phyloP scores from a whole-genome alignment of 2,888 invertebrate species.

The Alcis repandata region DNA sequence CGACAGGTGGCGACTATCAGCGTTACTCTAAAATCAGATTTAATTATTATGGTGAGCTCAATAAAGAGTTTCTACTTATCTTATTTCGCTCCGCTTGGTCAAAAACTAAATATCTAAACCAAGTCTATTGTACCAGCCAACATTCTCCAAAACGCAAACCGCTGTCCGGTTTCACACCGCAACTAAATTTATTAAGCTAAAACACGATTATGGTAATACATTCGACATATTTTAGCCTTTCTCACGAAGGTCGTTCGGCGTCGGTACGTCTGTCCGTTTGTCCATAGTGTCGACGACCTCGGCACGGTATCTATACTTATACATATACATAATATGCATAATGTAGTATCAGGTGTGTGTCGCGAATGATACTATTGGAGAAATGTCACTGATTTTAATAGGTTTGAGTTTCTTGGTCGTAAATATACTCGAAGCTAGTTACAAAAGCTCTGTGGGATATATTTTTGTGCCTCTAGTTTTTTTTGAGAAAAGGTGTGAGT shows the following conservation, averaged over 20 bases:
- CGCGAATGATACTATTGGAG: conserved; percentile 25
- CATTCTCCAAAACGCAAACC: conserved; percentile 35
- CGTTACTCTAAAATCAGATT: too few species aligned
- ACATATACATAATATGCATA: conserved; percentile 36
- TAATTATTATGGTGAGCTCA: too few species aligned
- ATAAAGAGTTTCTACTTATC: too few species aligned
- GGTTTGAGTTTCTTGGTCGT: conserved; percentile 9
- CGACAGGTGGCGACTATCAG: too few species aligned
- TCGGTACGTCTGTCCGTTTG: conserved; percentile 80
- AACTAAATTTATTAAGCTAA: conserved; percentile 66
- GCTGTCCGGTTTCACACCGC: conserved; percentile 49
- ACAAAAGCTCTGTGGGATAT: conserved; percentile 8
- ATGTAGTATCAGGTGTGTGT: conserved; percentile 26
- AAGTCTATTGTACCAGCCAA: conserved; percentile 14
- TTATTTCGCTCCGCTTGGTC: not conserved
- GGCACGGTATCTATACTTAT: conserved; percentile 17
- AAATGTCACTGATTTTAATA: conserved; percentile 22
- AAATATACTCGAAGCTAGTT: not conserved
- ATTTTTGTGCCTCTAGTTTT: too few species aligned
- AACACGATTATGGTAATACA: conserved; percentile 79
- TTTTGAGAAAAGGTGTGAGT: too few species aligned
- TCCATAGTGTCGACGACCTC: conserved; percentile 69
- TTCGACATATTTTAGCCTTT: conserved; percentile 71
- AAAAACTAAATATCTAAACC: not conserved
- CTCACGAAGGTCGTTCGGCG: conserved; percentile 77